Evolutionary conservation across 2,797 vertebrate species (phyloP).

Genomic region (Typhlichthys eigenmanni): DNA sequence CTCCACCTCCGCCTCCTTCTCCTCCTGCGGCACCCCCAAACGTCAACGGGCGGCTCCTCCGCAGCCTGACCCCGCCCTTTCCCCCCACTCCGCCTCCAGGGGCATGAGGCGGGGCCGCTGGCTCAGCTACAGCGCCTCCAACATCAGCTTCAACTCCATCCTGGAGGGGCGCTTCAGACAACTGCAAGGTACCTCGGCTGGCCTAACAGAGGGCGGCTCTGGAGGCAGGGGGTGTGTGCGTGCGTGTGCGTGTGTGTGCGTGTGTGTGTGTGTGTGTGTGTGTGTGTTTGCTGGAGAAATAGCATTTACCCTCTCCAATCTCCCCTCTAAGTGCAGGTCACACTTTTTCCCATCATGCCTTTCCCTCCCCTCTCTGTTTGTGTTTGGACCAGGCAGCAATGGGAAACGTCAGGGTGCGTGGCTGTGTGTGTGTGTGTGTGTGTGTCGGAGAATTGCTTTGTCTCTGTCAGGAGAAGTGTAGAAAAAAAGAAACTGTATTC

Average conservation of each 20-base stretch:
- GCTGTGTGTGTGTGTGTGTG: not conserved
- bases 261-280: not conserved
- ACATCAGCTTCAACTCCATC: constrained; percentile 81
- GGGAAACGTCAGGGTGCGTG: constrained; percentile 14
- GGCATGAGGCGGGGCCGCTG: constrained; percentile 77
- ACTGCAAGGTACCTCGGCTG: constrained; percentile 77
- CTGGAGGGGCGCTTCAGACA: constrained; percentile 83
- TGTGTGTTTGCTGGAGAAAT: not conserved
- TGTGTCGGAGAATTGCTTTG: constrained; percentile 20
- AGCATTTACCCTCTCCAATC: not conserved
- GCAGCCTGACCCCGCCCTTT: constrained; percentile 34
- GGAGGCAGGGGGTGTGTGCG: not conserved
- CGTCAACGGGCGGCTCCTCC: constrained; percentile 56
- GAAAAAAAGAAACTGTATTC: constrained; percentile 10
- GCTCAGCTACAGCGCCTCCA: constrained; percentile 81
- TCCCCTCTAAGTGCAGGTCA: constrained; percentile 2
- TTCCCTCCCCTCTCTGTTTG: constrained; percentile 35
- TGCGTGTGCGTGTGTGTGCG: too few species aligned
- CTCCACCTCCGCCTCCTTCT: constrained; percentile 67
- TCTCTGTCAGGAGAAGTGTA: constrained; percentile 26
- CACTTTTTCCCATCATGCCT: constrained; percentile 31
- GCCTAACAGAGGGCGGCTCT: not conserved
- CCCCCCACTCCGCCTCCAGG: constrained; percentile 64
- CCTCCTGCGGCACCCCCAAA: constrained; percentile 64
- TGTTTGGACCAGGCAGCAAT: constrained; percentile 13